Percentiles rank a stretch among this genome's conserved stretches.
phyloP scores from a whole-genome alignment of 2,113 vertebrate genomes.

The Pomatorhinus ruficollis region DNA sequence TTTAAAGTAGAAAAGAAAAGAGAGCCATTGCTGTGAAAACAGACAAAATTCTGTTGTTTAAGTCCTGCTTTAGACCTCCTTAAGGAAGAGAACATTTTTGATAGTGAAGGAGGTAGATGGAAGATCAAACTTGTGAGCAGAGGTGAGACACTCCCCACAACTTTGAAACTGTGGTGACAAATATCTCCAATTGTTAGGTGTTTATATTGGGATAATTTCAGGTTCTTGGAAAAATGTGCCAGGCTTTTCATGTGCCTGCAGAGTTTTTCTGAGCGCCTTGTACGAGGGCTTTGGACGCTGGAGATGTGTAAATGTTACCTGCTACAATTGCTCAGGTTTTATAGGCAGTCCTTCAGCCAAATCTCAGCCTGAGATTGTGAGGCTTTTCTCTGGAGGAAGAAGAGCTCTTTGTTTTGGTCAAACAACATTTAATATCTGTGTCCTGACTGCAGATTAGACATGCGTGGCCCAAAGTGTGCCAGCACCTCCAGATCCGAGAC shows the following conservation, averaged over 20 bases:
- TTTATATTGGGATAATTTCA: background rate
- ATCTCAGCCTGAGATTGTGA: background rate
- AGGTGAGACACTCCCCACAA: background rate
- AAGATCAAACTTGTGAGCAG: background rate
- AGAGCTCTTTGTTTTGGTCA: slow-evolving; percentile 21
- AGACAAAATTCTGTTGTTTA: background rate
- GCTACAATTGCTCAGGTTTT: background rate
- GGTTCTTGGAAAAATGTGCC: background rate
- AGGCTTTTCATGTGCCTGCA: background rate
- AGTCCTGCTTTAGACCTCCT: background rate
- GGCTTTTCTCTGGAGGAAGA: background rate
- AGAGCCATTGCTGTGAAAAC: background rate
- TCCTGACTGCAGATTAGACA: background rate
- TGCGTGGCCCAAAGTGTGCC: background rate
- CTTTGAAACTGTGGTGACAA: background rate
- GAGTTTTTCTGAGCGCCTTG: background rate
- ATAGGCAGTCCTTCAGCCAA: background rate
- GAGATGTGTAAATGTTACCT: slow-evolving; percentile 11
- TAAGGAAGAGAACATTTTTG: background rate
- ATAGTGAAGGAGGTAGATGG: background rate
- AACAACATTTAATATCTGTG: background rate
- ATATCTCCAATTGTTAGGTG: background rate
- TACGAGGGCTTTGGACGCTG: background rate
- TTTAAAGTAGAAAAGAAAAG: background rate
- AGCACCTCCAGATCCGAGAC: background rate